These are phyloP conservation scores for Tretioscincus oriximinensis DNA, from an alignment of 2,113 vertebrate species.

Conservation along the genomic window DNA sequence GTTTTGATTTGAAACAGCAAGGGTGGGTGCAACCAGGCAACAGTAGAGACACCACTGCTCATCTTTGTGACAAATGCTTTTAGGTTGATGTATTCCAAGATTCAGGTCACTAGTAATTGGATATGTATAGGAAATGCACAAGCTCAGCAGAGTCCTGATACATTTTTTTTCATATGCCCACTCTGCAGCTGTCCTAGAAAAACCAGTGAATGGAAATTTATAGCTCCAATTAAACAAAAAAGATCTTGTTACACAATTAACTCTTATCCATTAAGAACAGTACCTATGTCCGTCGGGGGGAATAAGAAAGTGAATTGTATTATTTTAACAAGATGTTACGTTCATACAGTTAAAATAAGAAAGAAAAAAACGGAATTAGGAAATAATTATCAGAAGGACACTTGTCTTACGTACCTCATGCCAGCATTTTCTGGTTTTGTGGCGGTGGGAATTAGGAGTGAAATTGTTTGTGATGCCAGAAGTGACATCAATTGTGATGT, in stretches of 20 bases:
- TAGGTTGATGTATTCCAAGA: slow-evolving; percentile 42
- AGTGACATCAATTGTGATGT: too few species aligned
- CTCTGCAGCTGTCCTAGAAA: slow-evolving; percentile 47
- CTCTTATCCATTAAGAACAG: background rate
- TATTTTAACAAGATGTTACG: background rate
- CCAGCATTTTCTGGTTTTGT: too few species aligned
- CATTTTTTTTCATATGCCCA: slow-evolving; percentile 53
- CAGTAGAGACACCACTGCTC: slow-evolving; percentile 32
- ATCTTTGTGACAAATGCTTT: slow-evolving; percentile 34
- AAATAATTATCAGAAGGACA: background rate
- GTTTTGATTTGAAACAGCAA: background rate
- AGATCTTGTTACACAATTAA: slow-evolving; percentile 30
- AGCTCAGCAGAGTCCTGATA: slow-evolving; percentile 49
- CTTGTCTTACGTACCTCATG: too few species aligned
- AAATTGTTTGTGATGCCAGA: too few species aligned
- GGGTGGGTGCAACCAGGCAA: background rate
- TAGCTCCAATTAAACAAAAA: slow-evolving; percentile 41
- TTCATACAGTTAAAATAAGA: background rate
- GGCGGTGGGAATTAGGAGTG: too few species aligned
- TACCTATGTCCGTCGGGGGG: background rate
- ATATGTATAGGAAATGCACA: slow-evolving; percentile 49
- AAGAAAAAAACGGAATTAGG: background rate
- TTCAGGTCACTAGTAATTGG: slow-evolving; percentile 64
- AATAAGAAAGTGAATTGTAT: background rate
- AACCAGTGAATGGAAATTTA: slow-evolving; percentile 45